A percentile compares a stretch with the other conserved stretches of the same genome.
phyloP scores from a whole-genome alignment of 2,888 invertebrate species.

The Eilema sororculum region DNA sequence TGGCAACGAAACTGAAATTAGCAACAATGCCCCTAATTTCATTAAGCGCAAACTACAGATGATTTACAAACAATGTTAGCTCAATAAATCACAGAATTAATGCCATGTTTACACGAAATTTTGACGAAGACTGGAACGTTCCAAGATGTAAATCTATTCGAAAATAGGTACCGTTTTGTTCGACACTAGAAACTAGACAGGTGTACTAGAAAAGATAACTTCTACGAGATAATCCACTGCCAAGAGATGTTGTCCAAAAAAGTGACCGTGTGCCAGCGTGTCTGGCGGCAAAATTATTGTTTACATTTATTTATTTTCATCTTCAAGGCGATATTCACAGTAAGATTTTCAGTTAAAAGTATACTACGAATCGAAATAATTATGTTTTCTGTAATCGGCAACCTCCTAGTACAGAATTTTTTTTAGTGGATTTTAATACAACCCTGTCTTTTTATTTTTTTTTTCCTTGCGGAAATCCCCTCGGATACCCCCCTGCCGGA shows the following conservation, averaged over 20 bases:
- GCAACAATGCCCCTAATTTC: conserved; percentile 34
- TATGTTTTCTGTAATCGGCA: neutral
- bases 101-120: conserved; percentile 8
- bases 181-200: conserved; percentile 21
- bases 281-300: conserved; percentile 14
- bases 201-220: conserved; percentile 22
- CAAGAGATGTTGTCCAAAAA: conserved; percentile 48
- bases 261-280: conserved; percentile 31
- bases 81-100: conserved; percentile 15
- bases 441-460: too few relatives aligned
- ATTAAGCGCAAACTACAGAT: conserved; percentile 37
- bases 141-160: conserved; percentile 7
- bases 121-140: conserved; percentile 10
- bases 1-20: conserved; percentile 40
- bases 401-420: too few relatives aligned
- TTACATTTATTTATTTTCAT: conserved; percentile 2
- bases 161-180: conserved; percentile 11
- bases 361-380: neutral
- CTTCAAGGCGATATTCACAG: neutral
- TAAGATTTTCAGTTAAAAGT: neutral
- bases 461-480: too few relatives aligned
- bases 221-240: conserved; percentile 46
- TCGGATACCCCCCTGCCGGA: too few relatives aligned
- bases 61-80: conserved; percentile 37
- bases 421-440: too few relatives aligned